Evolutionary conservation across 2,113 vertebrate genomes (phyloP).

Genomic region (Porphyrio hochstetteri): DNA sequence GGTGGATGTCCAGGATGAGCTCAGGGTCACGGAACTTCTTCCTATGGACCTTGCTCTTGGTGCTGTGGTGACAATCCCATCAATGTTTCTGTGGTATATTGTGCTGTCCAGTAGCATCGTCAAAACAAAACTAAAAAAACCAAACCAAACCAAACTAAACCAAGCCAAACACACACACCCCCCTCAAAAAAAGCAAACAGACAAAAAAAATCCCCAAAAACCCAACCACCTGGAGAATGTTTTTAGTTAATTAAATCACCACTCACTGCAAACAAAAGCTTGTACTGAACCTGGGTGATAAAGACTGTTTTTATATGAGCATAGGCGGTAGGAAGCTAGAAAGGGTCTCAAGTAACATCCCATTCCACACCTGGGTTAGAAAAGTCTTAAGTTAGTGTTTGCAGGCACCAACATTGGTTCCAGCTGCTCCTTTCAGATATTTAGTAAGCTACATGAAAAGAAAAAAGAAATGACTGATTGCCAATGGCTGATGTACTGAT

Average conservation of each 20-base stretch:
- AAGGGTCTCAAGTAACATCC: background rate
- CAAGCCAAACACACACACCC: too few species aligned
- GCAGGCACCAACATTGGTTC: background rate
- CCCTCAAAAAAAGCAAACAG: too few species aligned
- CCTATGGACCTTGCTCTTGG: background rate
- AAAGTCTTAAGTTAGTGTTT: background rate
- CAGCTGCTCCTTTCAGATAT: background rate
- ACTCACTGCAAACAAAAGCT: background rate
- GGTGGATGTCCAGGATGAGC: background rate
- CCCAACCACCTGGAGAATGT: accelerated
- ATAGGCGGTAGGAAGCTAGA: background rate
- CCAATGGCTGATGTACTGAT: too few species aligned
- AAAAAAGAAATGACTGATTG: background rate
- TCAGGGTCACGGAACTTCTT: accelerated
- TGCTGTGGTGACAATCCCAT: background rate
- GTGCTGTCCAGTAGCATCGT: background rate
- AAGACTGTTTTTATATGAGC: background rate
- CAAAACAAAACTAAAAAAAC: too few species aligned
- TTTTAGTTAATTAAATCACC: background rate
- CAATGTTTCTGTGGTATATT: background rate
- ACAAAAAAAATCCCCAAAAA: background rate
- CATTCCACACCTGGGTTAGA: background rate
- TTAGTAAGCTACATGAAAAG: background rate
- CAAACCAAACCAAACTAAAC: too few species aligned
- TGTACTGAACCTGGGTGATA: background rate